Conservation (phyloP, 1,140 invertebrate species). For the Glossosoma conforme region DNA sequence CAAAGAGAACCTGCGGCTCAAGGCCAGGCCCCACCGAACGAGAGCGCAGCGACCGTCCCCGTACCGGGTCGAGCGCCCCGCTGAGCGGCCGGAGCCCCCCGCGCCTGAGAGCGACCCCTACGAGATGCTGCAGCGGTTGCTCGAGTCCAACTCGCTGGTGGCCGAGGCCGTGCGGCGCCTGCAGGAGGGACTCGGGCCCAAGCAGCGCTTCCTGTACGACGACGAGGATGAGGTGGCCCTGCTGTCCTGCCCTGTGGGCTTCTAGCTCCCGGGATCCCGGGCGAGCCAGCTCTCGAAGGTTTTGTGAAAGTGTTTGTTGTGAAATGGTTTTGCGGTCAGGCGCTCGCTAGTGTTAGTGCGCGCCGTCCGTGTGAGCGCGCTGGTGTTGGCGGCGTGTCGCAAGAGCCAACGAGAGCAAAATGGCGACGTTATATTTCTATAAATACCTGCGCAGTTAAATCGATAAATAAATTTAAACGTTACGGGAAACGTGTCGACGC, state of each 20-base stretch:
- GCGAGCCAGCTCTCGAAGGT: conserved; percentile 2
- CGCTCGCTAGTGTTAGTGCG: conserved; percentile 6
- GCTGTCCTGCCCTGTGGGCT: conserved; percentile 13
- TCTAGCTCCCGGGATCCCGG: conserved; percentile 3
- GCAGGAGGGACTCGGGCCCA: conserved; percentile 39
- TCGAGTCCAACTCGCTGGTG: conserved; percentile 62
- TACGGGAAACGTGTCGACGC: conserved; percentile 18
- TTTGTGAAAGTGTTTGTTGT: conserved; percentile 25
- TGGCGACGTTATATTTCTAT: conserved; percentile 25
- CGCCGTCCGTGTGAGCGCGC: conserved; percentile 15
- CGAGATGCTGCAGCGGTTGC: conserved; percentile 58
- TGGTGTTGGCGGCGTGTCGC: conserved; percentile 17
- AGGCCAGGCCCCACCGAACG: conserved; percentile 39
- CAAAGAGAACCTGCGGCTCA: conserved; percentile 62
- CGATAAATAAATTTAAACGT: conserved; percentile 22
- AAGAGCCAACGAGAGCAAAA: conserved; percentile 20
- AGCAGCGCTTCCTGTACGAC: conserved; percentile 27
- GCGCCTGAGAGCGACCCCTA: conserved; percentile 56
- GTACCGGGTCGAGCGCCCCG: conserved; percentile 51
- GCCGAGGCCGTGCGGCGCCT: conserved; percentile 66
- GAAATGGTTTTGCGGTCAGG: conserved; percentile 24
- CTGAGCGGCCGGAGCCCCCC: conserved; percentile 35
- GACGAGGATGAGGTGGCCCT: conserved; percentile 27
- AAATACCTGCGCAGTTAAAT: conserved; percentile 25
- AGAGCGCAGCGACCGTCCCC: conserved; percentile 54